Conservation (phyloP, 2,888 invertebrate species). For the Argyresthia albistria region DNA sequence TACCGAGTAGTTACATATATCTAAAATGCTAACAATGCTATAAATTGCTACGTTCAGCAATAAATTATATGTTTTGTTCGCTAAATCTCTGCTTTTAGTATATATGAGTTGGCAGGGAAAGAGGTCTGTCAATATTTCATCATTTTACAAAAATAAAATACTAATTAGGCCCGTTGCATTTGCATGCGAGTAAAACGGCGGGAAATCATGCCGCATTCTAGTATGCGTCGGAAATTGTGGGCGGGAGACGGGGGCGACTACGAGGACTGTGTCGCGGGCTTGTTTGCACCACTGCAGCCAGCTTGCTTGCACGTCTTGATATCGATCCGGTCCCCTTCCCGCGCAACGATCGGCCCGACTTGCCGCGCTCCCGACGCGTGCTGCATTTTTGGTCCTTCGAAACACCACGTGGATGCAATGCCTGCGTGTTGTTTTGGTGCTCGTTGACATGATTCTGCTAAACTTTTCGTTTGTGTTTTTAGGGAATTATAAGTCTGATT, state of each 20-base stretch:
- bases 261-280: slow-evolving; percentile 1
- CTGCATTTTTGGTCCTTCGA: neutral
- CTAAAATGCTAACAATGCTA: neutral
- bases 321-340: slow-evolving; percentile 41
- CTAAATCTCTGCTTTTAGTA: too few relatives aligned
- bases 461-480: neutral
- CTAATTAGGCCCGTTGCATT: too few relatives aligned
- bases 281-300: slow-evolving; percentile 16
- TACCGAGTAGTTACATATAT: too few relatives aligned
- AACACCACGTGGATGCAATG: neutral
- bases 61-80: too few relatives aligned
- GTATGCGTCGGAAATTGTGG: too few relatives aligned
- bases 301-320: slow-evolving; percentile 16
- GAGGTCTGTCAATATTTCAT: too few relatives aligned
- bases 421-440: neutral
- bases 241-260: too few relatives aligned
- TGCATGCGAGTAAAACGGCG: too few relatives aligned
- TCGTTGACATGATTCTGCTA: neutral
- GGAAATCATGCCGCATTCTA: too few relatives aligned
- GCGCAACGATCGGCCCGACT: slow-evolving; percentile 12
- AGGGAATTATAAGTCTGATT: too few relatives aligned
- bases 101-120: too few relatives aligned
- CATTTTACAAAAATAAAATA: too few relatives aligned
- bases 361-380: slow-evolving; percentile 10
- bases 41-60: neutral